These are phyloP conservation scores for Eristalis pertinax DNA, from an alignment of 2,888 invertebrate genomes.

Conservation along the genomic window DNA sequence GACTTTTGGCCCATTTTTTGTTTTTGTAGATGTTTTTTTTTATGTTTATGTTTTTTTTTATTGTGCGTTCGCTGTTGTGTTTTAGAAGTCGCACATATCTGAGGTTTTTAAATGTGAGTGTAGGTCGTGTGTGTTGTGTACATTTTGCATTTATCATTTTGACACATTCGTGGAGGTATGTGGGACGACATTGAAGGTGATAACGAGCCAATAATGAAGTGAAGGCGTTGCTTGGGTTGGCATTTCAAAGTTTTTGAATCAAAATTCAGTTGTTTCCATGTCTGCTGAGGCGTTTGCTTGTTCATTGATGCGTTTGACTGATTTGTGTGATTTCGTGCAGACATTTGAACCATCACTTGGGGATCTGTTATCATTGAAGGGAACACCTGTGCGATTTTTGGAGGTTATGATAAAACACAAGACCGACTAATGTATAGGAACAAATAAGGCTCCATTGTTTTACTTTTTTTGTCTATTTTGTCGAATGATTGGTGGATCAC, in stretches of 20 bases:
- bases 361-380: too few species aligned
- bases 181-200: neutral
- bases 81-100: neutral
- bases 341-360: too few species aligned
- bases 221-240: neutral
- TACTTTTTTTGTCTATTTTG: too few species aligned
- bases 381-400: too few species aligned
- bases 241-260: neutral
- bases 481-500: too few species aligned
- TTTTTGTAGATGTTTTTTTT: neutral
- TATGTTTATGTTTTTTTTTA: neutral
- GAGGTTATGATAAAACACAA: too few species aligned
- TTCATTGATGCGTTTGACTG: too few species aligned
- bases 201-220: neutral
- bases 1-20: constrained; percentile 31
- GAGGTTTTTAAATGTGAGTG: too few species aligned
- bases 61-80: neutral
- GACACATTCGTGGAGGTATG: neutral
- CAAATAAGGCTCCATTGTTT: too few species aligned
- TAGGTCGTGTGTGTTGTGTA: neutral
- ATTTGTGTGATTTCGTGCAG: too few species aligned
- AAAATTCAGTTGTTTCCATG: neutral
- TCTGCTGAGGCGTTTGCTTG: too few species aligned
- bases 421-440: too few species aligned
- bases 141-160: neutral